phyloP scores from a whole-genome alignment of 2,888 invertebrate species.

The Drosophila pullipes region DNA sequence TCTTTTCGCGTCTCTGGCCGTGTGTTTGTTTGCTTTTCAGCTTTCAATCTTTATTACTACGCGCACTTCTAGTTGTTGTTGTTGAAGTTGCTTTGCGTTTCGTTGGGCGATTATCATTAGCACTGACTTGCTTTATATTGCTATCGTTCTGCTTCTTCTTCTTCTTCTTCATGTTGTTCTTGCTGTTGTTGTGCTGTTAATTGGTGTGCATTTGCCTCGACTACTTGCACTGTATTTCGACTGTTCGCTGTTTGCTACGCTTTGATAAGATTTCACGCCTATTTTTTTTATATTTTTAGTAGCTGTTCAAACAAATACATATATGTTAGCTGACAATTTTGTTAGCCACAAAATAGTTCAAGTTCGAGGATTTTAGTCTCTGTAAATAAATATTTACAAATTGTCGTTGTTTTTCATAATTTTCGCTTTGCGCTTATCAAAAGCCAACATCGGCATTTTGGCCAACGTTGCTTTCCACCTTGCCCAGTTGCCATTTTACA shows the following conservation, averaged over 20 bases:
- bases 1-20: slow-evolving; percentile 26
- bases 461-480: slow-evolving; percentile 32
- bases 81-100: slow-evolving; percentile 46
- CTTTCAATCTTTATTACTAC: slow-evolving; percentile 55
- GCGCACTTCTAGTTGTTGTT: slow-evolving; percentile 25
- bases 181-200: slow-evolving; percentile 45
- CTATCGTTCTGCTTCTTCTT: neutral
- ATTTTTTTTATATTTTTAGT: slow-evolving; percentile 24
- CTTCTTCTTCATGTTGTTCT: slow-evolving; percentile 22
- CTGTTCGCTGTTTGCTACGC: slow-evolving; percentile 26
- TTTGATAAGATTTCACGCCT: slow-evolving; percentile 56
- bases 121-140: slow-evolving; percentile 29
- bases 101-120: slow-evolving; percentile 64
- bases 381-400: neutral
- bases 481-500: slow-evolving; percentile 49
- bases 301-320: slow-evolving; percentile 2
- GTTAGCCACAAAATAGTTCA: neutral
- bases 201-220: slow-evolving; percentile 49
- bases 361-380: neutral
- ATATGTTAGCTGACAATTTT: neutral
- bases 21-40: slow-evolving; percentile 48
- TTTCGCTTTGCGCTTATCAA: slow-evolving; percentile 29
- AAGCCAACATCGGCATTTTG: slow-evolving; percentile 30
- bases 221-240: slow-evolving; percentile 33
- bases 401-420: neutral